Evolutionary conservation across 2,113 vertebrate species (phyloP), one percentile per base, ranked within the genome.

Genomic region (Bubo blakistoni): DNA sequence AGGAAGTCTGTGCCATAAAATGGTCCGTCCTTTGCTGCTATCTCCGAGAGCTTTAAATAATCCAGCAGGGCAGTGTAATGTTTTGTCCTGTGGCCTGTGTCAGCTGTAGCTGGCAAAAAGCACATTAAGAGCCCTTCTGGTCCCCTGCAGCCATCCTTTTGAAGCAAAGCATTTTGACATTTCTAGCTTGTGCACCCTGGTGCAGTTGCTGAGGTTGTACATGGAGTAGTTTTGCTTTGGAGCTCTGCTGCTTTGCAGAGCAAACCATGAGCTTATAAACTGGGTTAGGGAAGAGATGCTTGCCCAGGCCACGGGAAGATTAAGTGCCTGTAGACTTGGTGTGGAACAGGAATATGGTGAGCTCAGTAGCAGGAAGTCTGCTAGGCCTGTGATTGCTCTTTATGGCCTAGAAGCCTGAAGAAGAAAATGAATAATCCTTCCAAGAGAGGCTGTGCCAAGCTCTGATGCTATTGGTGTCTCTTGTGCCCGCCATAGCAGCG

Each of bases 401-500:
- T 55, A 49, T 38, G 32, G 14, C 58, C 79, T 63, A 47, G 62
- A 86, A 67, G 12, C 27, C n/a, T 29, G n/a, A 32, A 92, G 67
- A 90, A 88, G 38, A 76, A 65, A 52, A 90, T 46, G 9, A 57
- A 30, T 49, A 74, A 80, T 69, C 27, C 29, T 82, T 80, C 71
- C 49, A 88, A 72, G 76, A 80, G 20, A 20, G 72, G 29, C 20
- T 69, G 21, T 82, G 71, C 47, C 9, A 19, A 74, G 21, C 36
- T 74, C 52, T 46, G 62, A 38, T 71, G 47, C 74, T 82, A 12
- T 9, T 70, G 22, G 14, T 91, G 73, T 65, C 63, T 52, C 36
- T 44, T 74, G 32, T 81, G 40, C 55, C 24, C 0, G 0, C 40
- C 27, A 3, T 19, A 44, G 51, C 40, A 36, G 38, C 10, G 10